Evolutionary conservation across 2,113 vertebrate species (phyloP).

Genomic region (Condylura cristata): DNA sequence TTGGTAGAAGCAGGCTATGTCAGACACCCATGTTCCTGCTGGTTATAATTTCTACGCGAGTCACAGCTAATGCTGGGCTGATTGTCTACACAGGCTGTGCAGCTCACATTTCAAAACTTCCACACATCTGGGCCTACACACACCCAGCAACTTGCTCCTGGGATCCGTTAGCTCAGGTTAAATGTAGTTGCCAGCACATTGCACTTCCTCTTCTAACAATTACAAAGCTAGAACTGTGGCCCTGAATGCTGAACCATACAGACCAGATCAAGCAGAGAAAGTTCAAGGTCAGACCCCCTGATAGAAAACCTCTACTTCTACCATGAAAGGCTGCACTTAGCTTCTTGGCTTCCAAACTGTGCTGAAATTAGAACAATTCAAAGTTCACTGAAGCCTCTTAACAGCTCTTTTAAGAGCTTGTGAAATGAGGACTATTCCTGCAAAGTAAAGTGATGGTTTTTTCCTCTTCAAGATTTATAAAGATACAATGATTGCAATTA

Average conservation of each 20-base stretch:
- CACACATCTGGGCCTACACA: not conserved
- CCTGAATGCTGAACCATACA: not conserved
- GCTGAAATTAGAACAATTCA: constrained; percentile 49
- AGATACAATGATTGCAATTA: constrained; percentile 35
- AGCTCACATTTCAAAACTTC: not conserved
- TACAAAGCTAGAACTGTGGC: not conserved
- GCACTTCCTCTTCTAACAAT: not conserved
- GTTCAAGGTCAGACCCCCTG: not conserved
- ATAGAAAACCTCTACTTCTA: not conserved
- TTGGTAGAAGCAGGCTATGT: not conserved
- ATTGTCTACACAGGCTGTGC: not conserved
- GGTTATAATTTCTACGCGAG: not conserved
- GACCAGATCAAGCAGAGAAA: not conserved
- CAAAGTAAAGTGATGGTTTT: not conserved
- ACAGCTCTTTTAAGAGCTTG: constrained; percentile 19
- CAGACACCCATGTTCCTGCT: fast-evolving
- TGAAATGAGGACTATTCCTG: constrained; percentile 13
- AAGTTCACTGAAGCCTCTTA: constrained; percentile 17
- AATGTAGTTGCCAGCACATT: not conserved
- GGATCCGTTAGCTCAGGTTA: not conserved
- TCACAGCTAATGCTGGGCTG: not conserved
- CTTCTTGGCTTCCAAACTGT: constrained; percentile 20
- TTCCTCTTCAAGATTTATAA: not conserved
- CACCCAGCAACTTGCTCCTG: not conserved
- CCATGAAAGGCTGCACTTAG: constrained; percentile 24